Conservation (phyloP, 2,113 vertebrate species). For the Platichthys stellatus region DNA sequence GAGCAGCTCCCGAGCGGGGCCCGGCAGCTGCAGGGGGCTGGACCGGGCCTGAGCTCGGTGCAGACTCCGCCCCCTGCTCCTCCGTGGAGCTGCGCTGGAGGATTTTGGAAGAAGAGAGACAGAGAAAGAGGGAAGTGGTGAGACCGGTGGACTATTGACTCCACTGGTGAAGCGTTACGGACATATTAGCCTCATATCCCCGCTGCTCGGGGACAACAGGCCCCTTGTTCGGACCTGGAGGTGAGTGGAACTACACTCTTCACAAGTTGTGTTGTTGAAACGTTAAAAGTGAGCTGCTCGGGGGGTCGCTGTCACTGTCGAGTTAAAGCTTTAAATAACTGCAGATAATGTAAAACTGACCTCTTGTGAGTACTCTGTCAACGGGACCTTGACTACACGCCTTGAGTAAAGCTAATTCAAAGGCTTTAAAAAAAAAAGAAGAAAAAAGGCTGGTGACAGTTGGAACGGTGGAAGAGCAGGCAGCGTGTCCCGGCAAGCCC, state of each 20-base stretch:
- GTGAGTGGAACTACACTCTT: constrained; percentile 51
- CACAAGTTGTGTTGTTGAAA: background rate
- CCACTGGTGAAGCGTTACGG: background rate
- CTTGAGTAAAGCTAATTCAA: background rate
- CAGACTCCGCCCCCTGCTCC: constrained; percentile 60
- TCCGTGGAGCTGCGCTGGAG: constrained; percentile 36
- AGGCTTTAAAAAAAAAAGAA: background rate
- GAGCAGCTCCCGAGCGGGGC: background rate
- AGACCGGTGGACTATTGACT: constrained; percentile 6
- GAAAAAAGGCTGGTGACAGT: background rate
- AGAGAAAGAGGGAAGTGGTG: constrained; percentile 68
- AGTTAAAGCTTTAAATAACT: background rate
- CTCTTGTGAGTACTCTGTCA: too few relatives aligned
- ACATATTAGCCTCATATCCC: background rate
- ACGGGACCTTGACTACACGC: background rate
- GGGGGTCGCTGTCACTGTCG: too few relatives aligned
- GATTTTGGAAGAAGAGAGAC: constrained; percentile 68
- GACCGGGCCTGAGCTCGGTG: background rate
- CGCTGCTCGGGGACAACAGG: constrained; percentile 36
- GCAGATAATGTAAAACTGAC: background rate
- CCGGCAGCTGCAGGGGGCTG: background rate
- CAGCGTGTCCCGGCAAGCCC: constrained; percentile 43
- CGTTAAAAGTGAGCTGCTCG: background rate
- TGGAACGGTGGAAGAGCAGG: background rate
- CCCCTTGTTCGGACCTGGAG: constrained; percentile 21